Evolutionary conservation across 2,888 invertebrate genomes (phyloP).

Genomic region (Celastrina argiolus): DNA sequence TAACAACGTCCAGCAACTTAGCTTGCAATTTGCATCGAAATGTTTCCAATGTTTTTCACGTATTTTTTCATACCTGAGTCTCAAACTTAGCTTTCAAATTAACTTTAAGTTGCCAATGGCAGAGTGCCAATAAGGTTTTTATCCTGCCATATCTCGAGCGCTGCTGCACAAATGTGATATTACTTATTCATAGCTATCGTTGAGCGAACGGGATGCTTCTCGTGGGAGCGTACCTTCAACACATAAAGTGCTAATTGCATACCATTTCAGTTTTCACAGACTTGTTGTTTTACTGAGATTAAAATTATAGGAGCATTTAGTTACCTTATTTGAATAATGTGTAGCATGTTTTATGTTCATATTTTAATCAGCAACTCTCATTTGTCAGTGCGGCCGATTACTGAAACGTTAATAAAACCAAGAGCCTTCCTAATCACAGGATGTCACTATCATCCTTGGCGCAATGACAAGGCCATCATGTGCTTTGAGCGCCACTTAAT

Average conservation of each 20-base stretch:
- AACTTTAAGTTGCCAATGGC: not conserved
- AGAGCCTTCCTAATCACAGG: too few relatives aligned
- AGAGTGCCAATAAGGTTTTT: not conserved
- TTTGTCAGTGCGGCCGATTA: too few relatives aligned
- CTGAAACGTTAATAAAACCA: too few relatives aligned
- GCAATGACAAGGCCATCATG: too few relatives aligned
- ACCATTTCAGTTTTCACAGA: constrained; percentile 13
- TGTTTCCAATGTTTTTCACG: not conserved
- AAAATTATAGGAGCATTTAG: not conserved
- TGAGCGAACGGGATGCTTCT: not conserved
- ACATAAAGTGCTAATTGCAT: not conserved
- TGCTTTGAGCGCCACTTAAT: too few relatives aligned
- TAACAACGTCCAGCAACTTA: too few relatives aligned
- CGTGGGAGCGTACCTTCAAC: constrained; percentile 2
- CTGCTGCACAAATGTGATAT: not conserved
- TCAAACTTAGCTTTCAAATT: not conserved
- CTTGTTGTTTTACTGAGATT: constrained; percentile 8
- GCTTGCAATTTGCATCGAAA: too few relatives aligned
- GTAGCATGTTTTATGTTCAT: too few relatives aligned
- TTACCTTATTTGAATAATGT: not conserved
- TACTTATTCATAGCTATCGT: constrained; percentile 10
- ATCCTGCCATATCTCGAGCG: not conserved
- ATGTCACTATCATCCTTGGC: too few relatives aligned
- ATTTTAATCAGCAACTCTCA: too few relatives aligned
- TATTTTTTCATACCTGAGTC: not conserved